A percentile compares a stretch with the other conserved stretches of the same genome.
These are phyloP conservation scores for Salvator merianae DNA, from an alignment of 2,113 vertebrate species.

Conservation along the genomic window DNA sequence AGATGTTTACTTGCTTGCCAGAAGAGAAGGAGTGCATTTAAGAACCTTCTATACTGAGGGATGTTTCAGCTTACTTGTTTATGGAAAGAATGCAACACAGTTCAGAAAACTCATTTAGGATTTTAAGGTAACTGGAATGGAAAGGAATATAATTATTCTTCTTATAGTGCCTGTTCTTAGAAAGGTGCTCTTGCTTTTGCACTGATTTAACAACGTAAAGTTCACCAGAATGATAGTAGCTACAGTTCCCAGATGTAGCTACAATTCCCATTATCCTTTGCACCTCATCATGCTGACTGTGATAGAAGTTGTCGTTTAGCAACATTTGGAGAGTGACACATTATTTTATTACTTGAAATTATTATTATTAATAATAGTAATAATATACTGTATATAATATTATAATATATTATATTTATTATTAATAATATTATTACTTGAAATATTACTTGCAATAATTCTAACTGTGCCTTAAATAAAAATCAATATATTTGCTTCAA, in stretches of 20 bases:
- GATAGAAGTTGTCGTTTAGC: no score
- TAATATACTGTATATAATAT: no score
- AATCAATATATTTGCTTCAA: no score
- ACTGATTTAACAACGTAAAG: neutral
- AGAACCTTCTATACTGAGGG: neutral
- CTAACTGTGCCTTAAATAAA: neutral
- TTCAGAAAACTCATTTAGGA: neutral
- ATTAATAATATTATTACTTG: no score
- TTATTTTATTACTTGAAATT: no score
- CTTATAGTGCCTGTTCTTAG: neutral
- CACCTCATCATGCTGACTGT: no score
- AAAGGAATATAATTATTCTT: neutral
- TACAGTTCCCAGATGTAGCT: neutral
- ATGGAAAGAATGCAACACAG: neutral
- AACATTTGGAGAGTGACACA: neutral
- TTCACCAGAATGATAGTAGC: neutral
- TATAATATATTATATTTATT: no score
- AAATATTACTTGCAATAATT: neutral
- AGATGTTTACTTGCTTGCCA: neutral
- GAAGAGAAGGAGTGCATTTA: neutral
- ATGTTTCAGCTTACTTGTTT: neutral
- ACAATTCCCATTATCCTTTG: no score
- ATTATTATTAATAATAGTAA: no score
- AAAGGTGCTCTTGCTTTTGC: neutral
- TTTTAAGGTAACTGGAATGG: neutral